Conservation (phyloP, 30 jellyfish, hydroid and myxozoan species). For the Aurelia aurita region DNA sequence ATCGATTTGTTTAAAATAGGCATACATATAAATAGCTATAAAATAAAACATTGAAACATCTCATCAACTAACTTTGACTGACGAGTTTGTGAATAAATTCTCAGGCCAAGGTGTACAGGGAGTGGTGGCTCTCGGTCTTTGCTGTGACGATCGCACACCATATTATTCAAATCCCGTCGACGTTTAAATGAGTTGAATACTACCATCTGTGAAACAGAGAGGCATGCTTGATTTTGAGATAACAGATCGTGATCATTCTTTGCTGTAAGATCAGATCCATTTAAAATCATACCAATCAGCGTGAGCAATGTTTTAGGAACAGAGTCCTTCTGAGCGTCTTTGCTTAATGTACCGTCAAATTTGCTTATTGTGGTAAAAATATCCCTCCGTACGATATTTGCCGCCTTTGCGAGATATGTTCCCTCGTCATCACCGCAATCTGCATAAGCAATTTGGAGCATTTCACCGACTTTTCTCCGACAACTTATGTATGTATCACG, state of each 20-base stretch:
- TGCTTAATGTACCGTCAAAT: slow-evolving; percentile 41
- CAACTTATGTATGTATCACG: slow-evolving; percentile 39
- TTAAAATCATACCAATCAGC: slow-evolving; percentile 24
- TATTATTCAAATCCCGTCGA: slow-evolving; percentile 26
- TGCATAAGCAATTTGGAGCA: slow-evolving; percentile 36
- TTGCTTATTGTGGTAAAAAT: slow-evolving; percentile 31
- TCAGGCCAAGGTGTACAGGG: slow-evolving; percentile 41
- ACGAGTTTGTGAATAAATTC: slow-evolving; percentile 24
- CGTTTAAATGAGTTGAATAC: slow-evolving; percentile 51
- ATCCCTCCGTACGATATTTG: slow-evolving; percentile 32
- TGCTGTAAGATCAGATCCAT: slow-evolving; percentile 23
- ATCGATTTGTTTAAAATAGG: too few relatives aligned
- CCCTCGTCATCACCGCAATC: slow-evolving; percentile 58
- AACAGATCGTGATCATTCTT: slow-evolving; percentile 2
- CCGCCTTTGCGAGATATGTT: slow-evolving; percentile 47
- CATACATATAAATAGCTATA: too few relatives aligned
- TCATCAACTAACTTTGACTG: slow-evolving; percentile 43
- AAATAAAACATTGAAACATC: too few relatives aligned
- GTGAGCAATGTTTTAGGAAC: slow-evolving; percentile 46
- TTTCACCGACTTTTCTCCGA: slow-evolving; percentile 41
- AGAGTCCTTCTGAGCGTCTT: slow-evolving; percentile 42
- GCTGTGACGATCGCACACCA: slow-evolving; percentile 31
- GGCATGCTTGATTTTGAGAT: slow-evolving; percentile 53
- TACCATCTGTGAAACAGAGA: slow-evolving; percentile 49
- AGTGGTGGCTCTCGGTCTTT: slow-evolving; percentile 60